Evolutionary conservation across 1,140 invertebrate species (phyloP), one percentile per base, ranked within the genome.

Genomic region (Zaprionus capensis): DNA sequence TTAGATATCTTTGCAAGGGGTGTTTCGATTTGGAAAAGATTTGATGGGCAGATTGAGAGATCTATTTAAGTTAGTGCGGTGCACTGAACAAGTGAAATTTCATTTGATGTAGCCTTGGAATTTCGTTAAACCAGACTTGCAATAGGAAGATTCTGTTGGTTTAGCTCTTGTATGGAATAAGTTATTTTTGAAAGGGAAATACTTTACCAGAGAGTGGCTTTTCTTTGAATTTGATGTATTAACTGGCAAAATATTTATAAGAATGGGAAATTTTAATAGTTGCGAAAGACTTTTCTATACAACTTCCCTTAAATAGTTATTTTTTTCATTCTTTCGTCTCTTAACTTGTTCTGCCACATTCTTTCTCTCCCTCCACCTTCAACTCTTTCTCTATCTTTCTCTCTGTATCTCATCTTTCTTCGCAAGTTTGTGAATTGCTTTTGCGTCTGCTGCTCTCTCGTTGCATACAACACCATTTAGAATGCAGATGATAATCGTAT

Each of bases 401-500:
- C 2, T 28, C 28, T 31, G 6, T n/a, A 4, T 63, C 55, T 17
- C 62, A 15, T 41, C 36, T 41, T 0, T 34, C 31, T 41, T 41
- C 15, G 38, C 15, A 5, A 2, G 1, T 41, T 58, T 26, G n/a
- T 53, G 46, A 44, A n/a, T 57, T 44, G 36, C 31, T 61, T 56
- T 31, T 67, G 20, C 17, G 24, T 36, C 64, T 62, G 41, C 46
- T 65, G 28, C 46, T 24, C 46, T 24, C 62, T 51, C 36, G 41
- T 26, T 55, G 71, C 68, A 69, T 59, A 72, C 63, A 70, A 69
- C 59, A 70, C 69, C 75, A 69, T 75, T 46, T 28, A 76, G 72
- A 31, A 55, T 49, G 44, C 53, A 49, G 34, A 26, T 69, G 41
- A 41, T 49, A 58, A 41, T 36, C 15, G 59, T 20, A 17, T 70